A percentile compares a stretch with the other conserved stretches of the same genome.
Evolutionary conservation across 2,888 invertebrate genomes (phyloP).

Genomic region (Kuschelorhynchus macadamiae): DNA sequence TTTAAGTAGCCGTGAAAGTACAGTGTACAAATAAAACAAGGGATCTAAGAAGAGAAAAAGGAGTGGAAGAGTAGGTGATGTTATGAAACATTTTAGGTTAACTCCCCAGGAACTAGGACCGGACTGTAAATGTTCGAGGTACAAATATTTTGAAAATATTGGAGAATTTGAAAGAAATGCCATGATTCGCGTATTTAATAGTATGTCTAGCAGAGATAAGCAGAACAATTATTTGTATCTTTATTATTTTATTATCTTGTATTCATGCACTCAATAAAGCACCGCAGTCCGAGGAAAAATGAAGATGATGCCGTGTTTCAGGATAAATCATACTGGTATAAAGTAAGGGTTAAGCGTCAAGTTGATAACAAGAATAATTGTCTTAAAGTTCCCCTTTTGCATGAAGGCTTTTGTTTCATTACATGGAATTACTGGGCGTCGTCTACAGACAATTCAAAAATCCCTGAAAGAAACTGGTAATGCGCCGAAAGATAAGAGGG

Average conservation of each 20-base stretch:
- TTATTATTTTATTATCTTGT: no score
- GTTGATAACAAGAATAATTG: conserved; percentile 1
- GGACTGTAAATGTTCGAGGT: no score
- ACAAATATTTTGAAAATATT: no score
- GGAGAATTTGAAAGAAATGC: no score
- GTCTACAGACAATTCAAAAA: conserved; percentile 22
- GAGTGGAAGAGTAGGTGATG: no score
- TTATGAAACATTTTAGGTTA: no score
- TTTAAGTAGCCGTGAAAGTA: no score
- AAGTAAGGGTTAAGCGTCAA: not conserved
- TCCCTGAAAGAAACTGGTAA: conserved; percentile 15
- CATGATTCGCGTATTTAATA: conserved; percentile 1
- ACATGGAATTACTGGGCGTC: conserved; percentile 12
- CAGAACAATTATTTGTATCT: conserved; percentile 1
- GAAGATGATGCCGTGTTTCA: conserved; percentile 10
- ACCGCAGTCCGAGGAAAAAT: conserved; percentile 1
- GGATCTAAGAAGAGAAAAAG: no score
- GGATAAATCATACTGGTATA: conserved; percentile 6
- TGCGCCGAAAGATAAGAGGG: conserved; percentile 22
- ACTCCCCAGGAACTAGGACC: no score
- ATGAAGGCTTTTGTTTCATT: conserved; percentile 7
- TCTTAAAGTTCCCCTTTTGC: not conserved
- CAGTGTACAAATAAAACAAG: no score
- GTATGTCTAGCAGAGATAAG: conserved; percentile 3
- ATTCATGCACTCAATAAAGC: conserved; percentile 9